Evolutionary conservation across 2,888 invertebrate genomes (phyloP).

Genomic region (Amphipoea lucens): DNA sequence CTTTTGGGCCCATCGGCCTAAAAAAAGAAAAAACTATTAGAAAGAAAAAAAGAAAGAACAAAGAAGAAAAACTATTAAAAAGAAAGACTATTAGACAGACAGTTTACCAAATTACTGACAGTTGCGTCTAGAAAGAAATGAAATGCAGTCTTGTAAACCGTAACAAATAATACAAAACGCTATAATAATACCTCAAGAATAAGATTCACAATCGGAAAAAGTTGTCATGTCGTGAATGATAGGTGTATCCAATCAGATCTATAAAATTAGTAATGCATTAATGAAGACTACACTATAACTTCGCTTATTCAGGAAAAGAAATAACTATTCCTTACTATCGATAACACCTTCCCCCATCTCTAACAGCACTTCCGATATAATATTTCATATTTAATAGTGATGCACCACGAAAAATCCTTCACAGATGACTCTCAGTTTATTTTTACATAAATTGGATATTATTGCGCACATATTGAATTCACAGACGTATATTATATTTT

Average conservation of each 20-base stretch:
- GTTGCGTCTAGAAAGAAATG: background rate
- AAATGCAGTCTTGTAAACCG: background rate
- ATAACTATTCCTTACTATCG: slow-evolving; percentile 43
- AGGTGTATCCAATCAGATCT: background rate
- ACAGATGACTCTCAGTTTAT: slow-evolving; percentile 76
- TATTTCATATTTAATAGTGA: slow-evolving; percentile 87
- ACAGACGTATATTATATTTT: slow-evolving; percentile 17
- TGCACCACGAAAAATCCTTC: slow-evolving; percentile 82
- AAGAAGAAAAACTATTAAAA: too few relatives aligned
- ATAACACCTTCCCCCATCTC: slow-evolving; percentile 66
- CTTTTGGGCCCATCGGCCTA: too few relatives aligned
- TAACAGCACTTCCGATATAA: slow-evolving; percentile 81
- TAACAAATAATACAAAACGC: too few relatives aligned
- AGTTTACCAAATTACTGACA: background rate
- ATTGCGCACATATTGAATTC: slow-evolving; percentile 66
- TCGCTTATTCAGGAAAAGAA: background rate
- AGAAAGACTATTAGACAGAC: background rate
- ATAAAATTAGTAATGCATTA: background rate
- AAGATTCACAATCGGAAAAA: too few relatives aligned
- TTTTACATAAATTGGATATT: slow-evolving; percentile 68
- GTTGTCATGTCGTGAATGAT: too few relatives aligned
- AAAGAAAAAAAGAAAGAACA: too few relatives aligned
- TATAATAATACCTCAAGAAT: too few relatives aligned
- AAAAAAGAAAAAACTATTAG: too few relatives aligned
- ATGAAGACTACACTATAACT: background rate